phyloP scores from a whole-genome alignment of 2,888 invertebrate species.

The Dryobota labecula region DNA sequence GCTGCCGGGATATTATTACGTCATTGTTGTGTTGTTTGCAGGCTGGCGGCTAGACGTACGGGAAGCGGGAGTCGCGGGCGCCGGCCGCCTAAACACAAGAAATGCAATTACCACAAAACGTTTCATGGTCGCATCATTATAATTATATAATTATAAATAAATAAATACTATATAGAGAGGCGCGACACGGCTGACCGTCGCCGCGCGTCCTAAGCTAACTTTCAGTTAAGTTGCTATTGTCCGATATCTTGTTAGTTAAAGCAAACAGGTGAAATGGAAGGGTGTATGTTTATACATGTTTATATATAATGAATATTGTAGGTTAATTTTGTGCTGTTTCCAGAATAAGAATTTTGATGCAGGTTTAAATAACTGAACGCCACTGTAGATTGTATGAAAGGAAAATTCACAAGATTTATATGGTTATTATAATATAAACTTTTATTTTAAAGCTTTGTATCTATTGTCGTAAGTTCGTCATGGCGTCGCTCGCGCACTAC shows the following conservation, averaged over 20 bases:
- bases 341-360: constrained; percentile 73
- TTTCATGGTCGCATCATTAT: constrained; percentile 82
- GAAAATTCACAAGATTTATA: constrained; percentile 67
- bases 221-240: constrained; percentile 84
- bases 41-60: constrained; percentile 80
- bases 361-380: constrained; percentile 58
- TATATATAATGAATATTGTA: constrained; percentile 89
- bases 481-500: constrained; percentile 41
- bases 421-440: constrained; percentile 57
- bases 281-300: constrained; percentile 88
- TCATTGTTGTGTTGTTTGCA: constrained; percentile 60
- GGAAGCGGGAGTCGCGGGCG: constrained; percentile 72
- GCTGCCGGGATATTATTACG: too few species aligned
- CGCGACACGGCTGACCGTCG: constrained; percentile 57
- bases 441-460: constrained; percentile 61
- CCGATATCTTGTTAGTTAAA: constrained; percentile 79
- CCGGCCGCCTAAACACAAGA: constrained; percentile 78
- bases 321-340: constrained; percentile 89
- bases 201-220: constrained; percentile 79
- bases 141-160: constrained; percentile 69
- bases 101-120: constrained; percentile 86
- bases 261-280: constrained; percentile 81
- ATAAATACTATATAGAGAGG: constrained; percentile 70
- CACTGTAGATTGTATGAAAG: constrained; percentile 61
- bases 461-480: constrained; percentile 43